Evolutionary conservation across 2,113 vertebrate species (phyloP).

Genomic region (Diadophis punctatus): DNA sequence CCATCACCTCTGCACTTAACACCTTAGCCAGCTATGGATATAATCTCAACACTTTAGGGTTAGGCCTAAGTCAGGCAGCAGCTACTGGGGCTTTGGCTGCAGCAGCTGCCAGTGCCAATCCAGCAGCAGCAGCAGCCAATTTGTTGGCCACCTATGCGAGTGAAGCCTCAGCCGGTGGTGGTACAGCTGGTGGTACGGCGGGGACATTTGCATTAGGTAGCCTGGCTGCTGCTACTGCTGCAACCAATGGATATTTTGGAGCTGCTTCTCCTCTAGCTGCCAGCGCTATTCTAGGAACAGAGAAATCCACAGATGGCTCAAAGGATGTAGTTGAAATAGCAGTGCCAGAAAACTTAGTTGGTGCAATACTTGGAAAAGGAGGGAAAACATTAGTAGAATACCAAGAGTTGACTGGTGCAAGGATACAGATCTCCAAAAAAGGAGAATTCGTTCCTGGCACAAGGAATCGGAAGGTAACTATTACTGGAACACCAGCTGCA

Average conservation of each 20-base stretch:
- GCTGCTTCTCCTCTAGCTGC: constrained; percentile 86
- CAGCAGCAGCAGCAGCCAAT: constrained; percentile 85
- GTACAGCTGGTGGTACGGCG: constrained; percentile 79
- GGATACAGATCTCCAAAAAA: constrained; percentile 90
- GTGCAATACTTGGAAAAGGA: constrained; percentile 88
- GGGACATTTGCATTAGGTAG: constrained; percentile 86
- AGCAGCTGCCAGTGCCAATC: constrained; percentile 85
- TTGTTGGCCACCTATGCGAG: constrained; percentile 86
- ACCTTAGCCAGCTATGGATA: constrained; percentile 88
- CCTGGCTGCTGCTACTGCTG: constrained; percentile 88
- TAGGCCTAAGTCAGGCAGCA: constrained; percentile 85
- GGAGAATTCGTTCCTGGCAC: constrained; percentile 89
- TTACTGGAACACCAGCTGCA: constrained; percentile 86
- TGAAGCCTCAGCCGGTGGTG: constrained; percentile 82
- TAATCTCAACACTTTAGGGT: constrained; percentile 85
- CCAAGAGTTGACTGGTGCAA: constrained; percentile 89
- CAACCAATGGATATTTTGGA: constrained; percentile 86
- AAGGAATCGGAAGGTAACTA: constrained; percentile 88
- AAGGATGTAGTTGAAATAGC: constrained; percentile 90
- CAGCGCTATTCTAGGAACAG: constrained; percentile 86
- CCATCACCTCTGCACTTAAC: constrained; percentile 89
- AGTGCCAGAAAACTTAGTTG: constrained; percentile 87
- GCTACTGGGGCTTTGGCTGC: constrained; percentile 84
- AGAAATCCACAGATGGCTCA: constrained; percentile 85
- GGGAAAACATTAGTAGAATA: constrained; percentile 88